Base-by-base conservation (phyloP, 2,888 invertebrate genomes). In the Drosophila neonasuta region DNA sequence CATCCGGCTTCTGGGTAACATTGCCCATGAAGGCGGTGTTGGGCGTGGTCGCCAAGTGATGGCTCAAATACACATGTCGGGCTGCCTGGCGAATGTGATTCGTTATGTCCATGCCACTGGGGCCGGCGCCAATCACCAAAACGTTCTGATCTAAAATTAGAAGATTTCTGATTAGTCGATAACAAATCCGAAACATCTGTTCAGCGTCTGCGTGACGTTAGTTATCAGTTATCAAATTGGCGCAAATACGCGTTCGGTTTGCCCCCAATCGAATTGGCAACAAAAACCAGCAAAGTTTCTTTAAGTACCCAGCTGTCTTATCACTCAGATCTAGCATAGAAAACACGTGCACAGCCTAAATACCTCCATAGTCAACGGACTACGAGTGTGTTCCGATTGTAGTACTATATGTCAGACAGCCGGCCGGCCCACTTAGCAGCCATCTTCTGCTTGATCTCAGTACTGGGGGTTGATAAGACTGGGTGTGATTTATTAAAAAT, bases 61-160 rank as follows among this genome's bases (percentile, higher is more conserved):
- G 95, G 84, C 95, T 95, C 36, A 95, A 92, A 66, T 94, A 92
- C 11, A 95, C 94, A 90, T 92, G 80, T 64, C 91, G 82, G 0
- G 95, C 94, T 5, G 93, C 92, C 67, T 92, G 89, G 41, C 95
- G 93, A 54, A 95, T 92, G 80, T 95, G 95, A 52, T 94, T 88
- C 0, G 95, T 93, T 52, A 96, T 93, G 89, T 96, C 96, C 90
- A 95, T 92, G 50, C 97, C 98, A 0, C 97, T 97, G 20, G 97
- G 95, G 0, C 96, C 96, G 0, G 96, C 97, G 1, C 97, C 97
- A 20, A 97, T 92, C 10, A 97, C 94, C 29, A 96, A 92, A 0
- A 97, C 96, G 3, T 90, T 92, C 80, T 94, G 20, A 91, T 92
- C 88, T 94, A 15, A 5, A 5, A 11, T 24, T 13, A 9, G 10